Conservation (phyloP, 2,888 invertebrate genomes). For the Trissoscelio sp. region DNA sequence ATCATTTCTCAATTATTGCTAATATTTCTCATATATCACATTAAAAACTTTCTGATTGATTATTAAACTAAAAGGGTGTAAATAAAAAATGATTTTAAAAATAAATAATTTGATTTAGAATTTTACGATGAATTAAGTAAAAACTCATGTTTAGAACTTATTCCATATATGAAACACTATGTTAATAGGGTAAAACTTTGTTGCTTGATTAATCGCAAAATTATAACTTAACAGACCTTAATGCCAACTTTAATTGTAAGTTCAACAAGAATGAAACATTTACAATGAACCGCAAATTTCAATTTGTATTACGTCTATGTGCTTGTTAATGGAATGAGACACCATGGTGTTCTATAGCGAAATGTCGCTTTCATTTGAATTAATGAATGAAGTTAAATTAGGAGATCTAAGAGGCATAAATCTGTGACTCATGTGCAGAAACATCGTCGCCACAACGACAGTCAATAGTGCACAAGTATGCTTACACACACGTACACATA, state of each 20-base stretch:
- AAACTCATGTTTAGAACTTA: too few relatives aligned
- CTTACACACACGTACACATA: background rate
- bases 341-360: conserved; percentile 43
- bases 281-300: conserved; percentile 9
- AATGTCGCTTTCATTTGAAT: conserved; percentile 56
- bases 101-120: too few relatives aligned
- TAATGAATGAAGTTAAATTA: conserved; percentile 55
- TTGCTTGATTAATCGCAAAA: too few relatives aligned
- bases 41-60: too few relatives aligned
- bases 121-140: too few relatives aligned
- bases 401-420: conserved; percentile 39
- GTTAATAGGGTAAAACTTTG: too few relatives aligned
- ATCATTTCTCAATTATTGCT: too few relatives aligned
- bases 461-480: conserved; percentile 17
- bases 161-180: too few relatives aligned
- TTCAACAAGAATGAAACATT: conserved; percentile 22
- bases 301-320: conserved; percentile 7
- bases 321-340: background rate
- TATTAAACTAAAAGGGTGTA: too few relatives aligned
- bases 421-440: conserved; percentile 51
- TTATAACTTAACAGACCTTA: conserved; percentile 10
- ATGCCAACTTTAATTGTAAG: conserved; percentile 13
- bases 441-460: conserved; percentile 24
- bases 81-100: too few relatives aligned
- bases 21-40: too few relatives aligned